A percentile compares a stretch with the other conserved stretches of the same genome.
Evolutionary conservation across 2,797 vertebrate genomes (phyloP).

Genomic region (Momotus momota): DNA sequence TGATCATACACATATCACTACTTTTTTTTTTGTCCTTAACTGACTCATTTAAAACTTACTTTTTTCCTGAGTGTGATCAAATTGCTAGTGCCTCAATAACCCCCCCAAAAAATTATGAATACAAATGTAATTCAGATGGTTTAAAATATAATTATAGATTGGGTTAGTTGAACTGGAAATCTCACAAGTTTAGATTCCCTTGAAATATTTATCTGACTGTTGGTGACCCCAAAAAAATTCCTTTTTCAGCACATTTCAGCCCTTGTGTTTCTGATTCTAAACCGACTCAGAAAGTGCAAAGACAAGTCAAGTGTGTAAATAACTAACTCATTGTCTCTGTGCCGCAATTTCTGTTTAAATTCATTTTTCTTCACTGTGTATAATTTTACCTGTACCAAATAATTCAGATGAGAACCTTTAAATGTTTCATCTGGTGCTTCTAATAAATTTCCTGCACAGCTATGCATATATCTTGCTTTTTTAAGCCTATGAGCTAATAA

Average conservation of each 20-base stretch:
- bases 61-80: background rate
- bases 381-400: background rate
- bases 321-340: background rate
- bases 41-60: background rate
- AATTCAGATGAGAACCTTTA: background rate
- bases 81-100: background rate
- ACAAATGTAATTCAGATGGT: background rate
- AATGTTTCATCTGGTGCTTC: background rate
- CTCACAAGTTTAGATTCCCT: background rate
- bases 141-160: background rate
- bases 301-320: background rate
- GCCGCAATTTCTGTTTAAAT: background rate
- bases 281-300: background rate
- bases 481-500: background rate
- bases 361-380: background rate
- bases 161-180: background rate
- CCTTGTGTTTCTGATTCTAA: background rate
- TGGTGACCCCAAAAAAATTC: background rate
- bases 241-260: background rate
- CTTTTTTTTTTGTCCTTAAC: background rate
- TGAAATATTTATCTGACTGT: background rate
- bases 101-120: background rate
- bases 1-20: accelerated
- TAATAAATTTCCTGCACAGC: background rate
- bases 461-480: background rate